Evolutionary conservation across 2,888 invertebrate species (phyloP), one percentile per base, ranked within the genome.

Genomic region (Cephus pulcher): DNA sequence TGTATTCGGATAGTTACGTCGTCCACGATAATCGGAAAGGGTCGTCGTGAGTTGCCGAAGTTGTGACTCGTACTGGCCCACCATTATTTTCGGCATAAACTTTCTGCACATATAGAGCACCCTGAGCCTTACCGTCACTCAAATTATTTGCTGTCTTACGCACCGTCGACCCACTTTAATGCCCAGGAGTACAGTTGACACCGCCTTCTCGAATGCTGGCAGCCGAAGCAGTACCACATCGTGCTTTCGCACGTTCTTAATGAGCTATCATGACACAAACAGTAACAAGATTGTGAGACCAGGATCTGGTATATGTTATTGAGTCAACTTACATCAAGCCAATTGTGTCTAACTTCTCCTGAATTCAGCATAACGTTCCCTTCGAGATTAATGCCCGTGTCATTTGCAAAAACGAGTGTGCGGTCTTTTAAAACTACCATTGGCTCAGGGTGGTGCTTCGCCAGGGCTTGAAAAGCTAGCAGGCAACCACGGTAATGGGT

Each of bases 271-370:
- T 37, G 94, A 93, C 86, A 77, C 81, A 81, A 77, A 77, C 75
- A 76, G 56, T 71, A 40, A 23, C 34, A 69, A 75, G 32, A 79
- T 74, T 68, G 37, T 73, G 37, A 37, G 12, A 37, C 12, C 37
- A 15, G 15, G 15, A 37, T 37, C 12, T 15, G 37, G 37, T 37
- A 37, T 37, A 37, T 76, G 12, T 76, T 75, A 73, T 35, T 15
- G 73, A 79, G 34, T 40, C 12, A 80, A 92, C 95, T 94, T 92
- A 97, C 97, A 92, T 97, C 97, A 79, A 98, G 93, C 98, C 98
- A 98, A 92, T 97, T 97, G 88, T 97, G 95, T 80, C 98, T 93
- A 69, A 98, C 98, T 93, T 98, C 98, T 69, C 97, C 98, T 84
- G 97, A 98, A 89, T 96, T 98, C 0, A 98, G 93, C 93, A 96